Evolutionary conservation across 2,113 vertebrate genomes (phyloP).

Genomic region (Myanophis thanlyinensis): DNA sequence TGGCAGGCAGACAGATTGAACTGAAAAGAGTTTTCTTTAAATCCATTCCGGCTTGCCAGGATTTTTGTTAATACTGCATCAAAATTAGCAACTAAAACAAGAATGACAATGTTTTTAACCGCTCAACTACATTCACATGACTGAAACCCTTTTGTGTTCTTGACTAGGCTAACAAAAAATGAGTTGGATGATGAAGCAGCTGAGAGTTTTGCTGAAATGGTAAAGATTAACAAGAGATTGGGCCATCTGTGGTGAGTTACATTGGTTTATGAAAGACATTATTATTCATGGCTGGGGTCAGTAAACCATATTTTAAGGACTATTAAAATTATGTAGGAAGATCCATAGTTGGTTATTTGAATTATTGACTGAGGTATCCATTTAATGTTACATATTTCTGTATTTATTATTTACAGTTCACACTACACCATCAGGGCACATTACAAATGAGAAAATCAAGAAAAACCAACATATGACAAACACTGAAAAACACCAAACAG

Average conservation of each 20-base stretch:
- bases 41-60: not conserved
- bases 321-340: conserved; percentile 41
- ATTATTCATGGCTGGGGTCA: conserved; percentile 45
- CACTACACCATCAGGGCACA: not conserved
- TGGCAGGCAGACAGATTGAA: not conserved
- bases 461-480: not conserved
- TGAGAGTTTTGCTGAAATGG: conserved; percentile 74
- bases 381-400: not conserved
- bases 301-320: conserved; percentile 53
- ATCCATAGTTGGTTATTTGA: conserved; percentile 19
- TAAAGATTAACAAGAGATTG: conserved; percentile 76
- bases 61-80: conserved; percentile 1
- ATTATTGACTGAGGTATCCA: not conserved
- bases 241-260: conserved; percentile 74
- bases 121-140: not conserved
- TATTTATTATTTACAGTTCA: not conserved
- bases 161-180: conserved; percentile 75
- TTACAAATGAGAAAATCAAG: not conserved
- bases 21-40: not conserved
- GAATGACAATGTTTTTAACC: not conserved
- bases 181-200: conserved; percentile 76
- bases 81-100: conserved; percentile 21
- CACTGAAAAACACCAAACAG: not conserved
- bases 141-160: conserved; percentile 30
- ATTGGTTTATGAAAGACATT: conserved; percentile 29